A percentile compares a stretch with the other conserved stretches of the same genome.
phyloP scores from a whole-genome alignment of 2,797 vertebrate genomes.

The Psittacula derbiana region DNA sequence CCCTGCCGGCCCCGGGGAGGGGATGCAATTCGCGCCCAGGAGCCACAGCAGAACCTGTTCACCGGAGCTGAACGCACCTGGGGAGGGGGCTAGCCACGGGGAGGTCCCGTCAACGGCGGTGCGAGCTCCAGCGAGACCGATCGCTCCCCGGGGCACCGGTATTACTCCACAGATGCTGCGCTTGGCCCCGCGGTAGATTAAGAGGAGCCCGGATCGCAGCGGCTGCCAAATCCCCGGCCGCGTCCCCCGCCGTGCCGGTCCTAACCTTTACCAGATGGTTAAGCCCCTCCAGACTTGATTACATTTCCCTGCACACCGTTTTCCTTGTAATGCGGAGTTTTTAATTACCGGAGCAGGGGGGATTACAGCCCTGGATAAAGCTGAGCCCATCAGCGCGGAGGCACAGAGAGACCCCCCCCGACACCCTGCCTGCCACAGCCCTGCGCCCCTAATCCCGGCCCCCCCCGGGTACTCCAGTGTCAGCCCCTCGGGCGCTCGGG shows the following conservation, averaged over 20 bases:
- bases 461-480: neutral
- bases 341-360: conserved; percentile 89
- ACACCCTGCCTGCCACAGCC: neutral
- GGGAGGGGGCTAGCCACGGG: neutral
- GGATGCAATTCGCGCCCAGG: neutral
- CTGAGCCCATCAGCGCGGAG: conserved; percentile 61
- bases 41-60: neutral
- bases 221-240: conserved; percentile 80
- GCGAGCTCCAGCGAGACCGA: neutral
- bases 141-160: neutral
- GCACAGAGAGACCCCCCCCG: neutral
- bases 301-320: conserved; percentile 87
- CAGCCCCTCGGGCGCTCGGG: neutral
- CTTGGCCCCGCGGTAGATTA: conserved; percentile 58
- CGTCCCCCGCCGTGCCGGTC: conserved; percentile 84
- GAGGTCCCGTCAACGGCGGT: neutral
- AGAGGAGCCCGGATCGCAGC: conserved; percentile 50
- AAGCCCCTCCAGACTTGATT: conserved; percentile 93
- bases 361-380: conserved; percentile 86
- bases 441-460: neutral
- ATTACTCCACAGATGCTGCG: conserved; percentile 27
- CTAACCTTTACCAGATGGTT: conserved; percentile 97
- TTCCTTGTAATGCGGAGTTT: conserved; percentile 86
- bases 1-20: neutral
- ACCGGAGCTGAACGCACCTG: neutral